These are phyloP conservation scores for Falco peregrinus DNA, from an alignment of 2,797 vertebrate species.

Conservation along the genomic window DNA sequence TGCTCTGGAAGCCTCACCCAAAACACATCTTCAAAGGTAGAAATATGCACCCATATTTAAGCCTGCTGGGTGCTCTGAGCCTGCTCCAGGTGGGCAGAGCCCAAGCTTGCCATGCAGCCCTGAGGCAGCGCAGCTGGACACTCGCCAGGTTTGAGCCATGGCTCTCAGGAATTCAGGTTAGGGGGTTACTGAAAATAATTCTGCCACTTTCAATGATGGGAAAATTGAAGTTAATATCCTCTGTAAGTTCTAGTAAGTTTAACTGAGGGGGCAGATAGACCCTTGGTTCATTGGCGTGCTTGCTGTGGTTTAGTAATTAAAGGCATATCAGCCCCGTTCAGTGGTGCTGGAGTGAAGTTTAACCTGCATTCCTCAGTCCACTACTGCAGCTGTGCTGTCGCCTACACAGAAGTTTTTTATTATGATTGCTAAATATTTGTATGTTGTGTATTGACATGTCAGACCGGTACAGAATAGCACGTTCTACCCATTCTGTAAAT, in stretches of 20 bases:
- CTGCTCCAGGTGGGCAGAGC: neutral
- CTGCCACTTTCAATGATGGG: neutral
- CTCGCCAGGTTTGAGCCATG: neutral
- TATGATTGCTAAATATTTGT: neutral
- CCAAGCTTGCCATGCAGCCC: rapidly evolving
- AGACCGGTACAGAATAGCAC: neutral
- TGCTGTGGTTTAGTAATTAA: too few relatives aligned
- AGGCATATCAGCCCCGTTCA: neutral
- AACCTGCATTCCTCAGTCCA: too few relatives aligned
- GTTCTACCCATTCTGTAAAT: neutral
- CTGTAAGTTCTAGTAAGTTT: neutral
- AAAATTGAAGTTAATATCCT: neutral
- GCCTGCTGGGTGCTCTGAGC: neutral
- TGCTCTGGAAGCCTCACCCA: neutral
- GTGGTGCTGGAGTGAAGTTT: neutral
- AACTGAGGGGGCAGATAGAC: neutral
- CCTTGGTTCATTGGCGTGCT: rapidly evolving
- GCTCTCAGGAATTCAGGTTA: too few relatives aligned
- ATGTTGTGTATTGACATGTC: neutral
- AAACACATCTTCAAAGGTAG: neutral
- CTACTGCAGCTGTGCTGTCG: neutral
- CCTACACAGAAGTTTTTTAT: rapidly evolving
- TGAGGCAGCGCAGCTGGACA: neutral
- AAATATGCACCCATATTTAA: neutral
- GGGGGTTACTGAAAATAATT: too few relatives aligned